Conservation (phyloP, 2,797 vertebrate genomes). For the Hybognathus amarus region DNA sequence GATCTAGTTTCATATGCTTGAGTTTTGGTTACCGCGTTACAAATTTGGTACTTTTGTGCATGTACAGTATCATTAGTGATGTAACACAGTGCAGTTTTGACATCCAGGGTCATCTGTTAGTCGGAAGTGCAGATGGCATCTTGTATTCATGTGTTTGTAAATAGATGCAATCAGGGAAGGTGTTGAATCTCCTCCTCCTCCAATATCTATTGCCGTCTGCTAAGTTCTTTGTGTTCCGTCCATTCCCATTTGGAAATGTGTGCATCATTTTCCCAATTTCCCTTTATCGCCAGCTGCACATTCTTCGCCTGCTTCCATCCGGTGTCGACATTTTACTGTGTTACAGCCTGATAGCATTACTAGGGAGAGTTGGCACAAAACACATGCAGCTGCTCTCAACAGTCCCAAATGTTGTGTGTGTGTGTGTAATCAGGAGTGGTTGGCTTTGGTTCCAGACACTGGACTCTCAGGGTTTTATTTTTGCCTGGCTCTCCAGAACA, state of each 20-base stretch:
- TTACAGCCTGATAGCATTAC: conserved; percentile 67
- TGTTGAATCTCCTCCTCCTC: conserved; percentile 24
- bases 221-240: not conserved
- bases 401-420: conserved; percentile 53
- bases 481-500: conserved; percentile 60
- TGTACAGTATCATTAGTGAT: conserved; percentile 18
- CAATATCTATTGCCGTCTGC: not conserved
- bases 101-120: conserved; percentile 23
- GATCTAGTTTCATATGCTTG: not conserved
- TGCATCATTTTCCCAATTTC: conserved; percentile 57
- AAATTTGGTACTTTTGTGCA: conserved; percentile 43
- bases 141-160: conserved; percentile 27
- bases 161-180: conserved; percentile 24
- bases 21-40: conserved; percentile 38
- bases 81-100: conserved; percentile 6
- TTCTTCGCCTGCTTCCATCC: conserved; percentile 62
- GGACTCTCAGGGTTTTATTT: conserved; percentile 60
- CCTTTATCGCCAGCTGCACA: conserved; percentile 59
- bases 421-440: conserved; percentile 55
- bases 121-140: not conserved
- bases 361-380: conserved; percentile 68
- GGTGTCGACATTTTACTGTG: conserved; percentile 70
- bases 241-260: conserved; percentile 46
- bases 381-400: conserved; percentile 70
- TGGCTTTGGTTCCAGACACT: conserved; percentile 63